Conservation (phyloP, 2,797 vertebrate species). For the Cygnus olor region DNA sequence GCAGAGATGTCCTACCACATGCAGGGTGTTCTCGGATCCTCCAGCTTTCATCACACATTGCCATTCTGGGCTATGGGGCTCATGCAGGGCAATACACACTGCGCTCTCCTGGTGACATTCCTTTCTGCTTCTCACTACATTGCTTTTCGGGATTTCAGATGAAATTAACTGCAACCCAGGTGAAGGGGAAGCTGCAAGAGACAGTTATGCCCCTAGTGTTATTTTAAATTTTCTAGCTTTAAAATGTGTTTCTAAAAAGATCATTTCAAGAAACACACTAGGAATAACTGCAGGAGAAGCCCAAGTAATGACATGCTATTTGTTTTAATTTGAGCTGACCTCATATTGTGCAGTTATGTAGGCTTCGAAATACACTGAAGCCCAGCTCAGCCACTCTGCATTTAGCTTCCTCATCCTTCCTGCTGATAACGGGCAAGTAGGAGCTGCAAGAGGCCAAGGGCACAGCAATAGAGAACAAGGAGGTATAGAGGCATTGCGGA, state of each 20-base stretch:
- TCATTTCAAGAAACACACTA: background rate
- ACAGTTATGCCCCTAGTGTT: background rate
- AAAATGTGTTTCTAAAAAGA: background rate
- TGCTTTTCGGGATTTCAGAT: background rate
- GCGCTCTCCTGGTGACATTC: background rate
- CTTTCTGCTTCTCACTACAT: background rate
- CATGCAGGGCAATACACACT: background rate
- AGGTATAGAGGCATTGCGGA: rapidly evolving
- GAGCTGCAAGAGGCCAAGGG: background rate
- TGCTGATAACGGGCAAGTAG: rapidly evolving
- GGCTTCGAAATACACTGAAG: background rate
- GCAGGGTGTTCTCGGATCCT: background rate
- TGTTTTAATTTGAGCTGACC: background rate
- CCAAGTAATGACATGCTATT: background rate
- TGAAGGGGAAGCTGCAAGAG: background rate
- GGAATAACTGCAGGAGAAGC: background rate
- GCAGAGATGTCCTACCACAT: background rate
- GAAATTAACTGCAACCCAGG: background rate
- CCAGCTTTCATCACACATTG: background rate
- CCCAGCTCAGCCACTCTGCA: background rate
- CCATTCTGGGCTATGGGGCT: background rate
- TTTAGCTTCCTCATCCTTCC: background rate
- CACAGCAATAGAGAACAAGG: background rate
- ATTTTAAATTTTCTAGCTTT: background rate
- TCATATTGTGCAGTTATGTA: background rate